phyloP scores from a whole-genome alignment of 2,113 vertebrate genomes.

The Silurus meridionalis region DNA sequence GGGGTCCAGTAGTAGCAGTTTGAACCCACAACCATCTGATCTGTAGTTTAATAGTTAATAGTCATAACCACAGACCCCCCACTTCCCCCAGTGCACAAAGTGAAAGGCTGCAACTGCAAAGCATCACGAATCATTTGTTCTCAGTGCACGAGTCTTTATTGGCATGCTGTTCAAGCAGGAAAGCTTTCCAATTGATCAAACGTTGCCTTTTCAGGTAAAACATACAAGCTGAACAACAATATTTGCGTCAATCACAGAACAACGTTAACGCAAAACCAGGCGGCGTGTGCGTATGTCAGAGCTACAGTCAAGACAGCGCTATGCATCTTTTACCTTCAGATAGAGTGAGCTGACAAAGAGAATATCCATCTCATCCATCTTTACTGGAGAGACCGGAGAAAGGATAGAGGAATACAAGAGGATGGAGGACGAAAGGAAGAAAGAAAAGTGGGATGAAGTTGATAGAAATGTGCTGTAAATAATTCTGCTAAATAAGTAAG shows the following conservation, averaged over 20 bases:
- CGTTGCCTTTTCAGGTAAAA: background rate
- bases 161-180: background rate
- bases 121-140: background rate
- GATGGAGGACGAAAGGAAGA: background rate
- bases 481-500: background rate
- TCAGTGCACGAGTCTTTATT: background rate
- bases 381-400: background rate
- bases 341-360: constrained; percentile 3
- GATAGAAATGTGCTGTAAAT: constrained; percentile 32
- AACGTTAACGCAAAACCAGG: background rate
- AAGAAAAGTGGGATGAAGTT: background rate
- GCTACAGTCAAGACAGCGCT: background rate
- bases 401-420: background rate
- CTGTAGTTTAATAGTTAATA: background rate
- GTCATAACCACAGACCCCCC: background rate
- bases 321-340: background rate
- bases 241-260: background rate
- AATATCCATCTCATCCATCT: constrained; percentile 28
- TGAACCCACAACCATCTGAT: no score
- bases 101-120: background rate
- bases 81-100: background rate
- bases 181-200: background rate
- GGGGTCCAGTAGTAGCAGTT: no score
- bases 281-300: background rate
- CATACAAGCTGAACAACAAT: background rate